Evolutionary conservation across 2,888 invertebrate genomes (phyloP).

Genomic region (Amaurobius ferox): DNA sequence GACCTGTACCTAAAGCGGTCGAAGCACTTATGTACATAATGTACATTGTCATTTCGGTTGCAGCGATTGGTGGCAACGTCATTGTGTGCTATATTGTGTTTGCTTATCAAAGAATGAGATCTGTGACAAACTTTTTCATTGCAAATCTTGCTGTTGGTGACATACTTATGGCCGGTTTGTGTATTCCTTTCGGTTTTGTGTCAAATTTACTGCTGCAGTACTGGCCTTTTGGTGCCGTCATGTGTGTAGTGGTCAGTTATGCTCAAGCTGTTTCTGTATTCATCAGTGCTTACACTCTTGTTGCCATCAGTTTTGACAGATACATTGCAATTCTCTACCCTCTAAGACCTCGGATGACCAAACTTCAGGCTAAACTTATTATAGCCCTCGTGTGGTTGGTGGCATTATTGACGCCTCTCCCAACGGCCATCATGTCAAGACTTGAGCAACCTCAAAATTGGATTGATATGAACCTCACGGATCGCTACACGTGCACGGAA

Average conservation of each 20-base stretch:
- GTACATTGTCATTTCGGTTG: constrained; percentile 78
- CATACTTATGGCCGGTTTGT: constrained; percentile 91
- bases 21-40: constrained; percentile 78
- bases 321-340: constrained; percentile 95
- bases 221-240: constrained; percentile 90
- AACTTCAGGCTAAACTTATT: constrained; percentile 83
- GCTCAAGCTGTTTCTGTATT: constrained; percentile 81
- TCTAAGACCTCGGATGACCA: constrained; percentile 87
- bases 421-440: constrained; percentile 85
- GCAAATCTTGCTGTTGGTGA: constrained; percentile 90
- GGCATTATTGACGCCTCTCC: constrained; percentile 87
- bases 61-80: constrained; percentile 79
- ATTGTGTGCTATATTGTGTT: constrained; percentile 90
- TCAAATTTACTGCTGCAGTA: constrained; percentile 86
- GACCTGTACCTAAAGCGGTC: constrained; percentile 72
- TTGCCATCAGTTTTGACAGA: constrained; percentile 93
- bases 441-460: constrained; percentile 74
- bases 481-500: constrained; percentile 80
- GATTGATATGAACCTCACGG: constrained; percentile 49
- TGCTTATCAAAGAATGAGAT: constrained; percentile 89
- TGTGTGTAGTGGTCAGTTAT: constrained; percentile 90
- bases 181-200: constrained; percentile 93
- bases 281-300: constrained; percentile 87
- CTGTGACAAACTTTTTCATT: constrained; percentile 94
- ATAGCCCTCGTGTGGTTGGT: constrained; percentile 86